phyloP scores from a whole-genome alignment of 2,797 vertebrate species.

The Phalanger gymnotis region DNA sequence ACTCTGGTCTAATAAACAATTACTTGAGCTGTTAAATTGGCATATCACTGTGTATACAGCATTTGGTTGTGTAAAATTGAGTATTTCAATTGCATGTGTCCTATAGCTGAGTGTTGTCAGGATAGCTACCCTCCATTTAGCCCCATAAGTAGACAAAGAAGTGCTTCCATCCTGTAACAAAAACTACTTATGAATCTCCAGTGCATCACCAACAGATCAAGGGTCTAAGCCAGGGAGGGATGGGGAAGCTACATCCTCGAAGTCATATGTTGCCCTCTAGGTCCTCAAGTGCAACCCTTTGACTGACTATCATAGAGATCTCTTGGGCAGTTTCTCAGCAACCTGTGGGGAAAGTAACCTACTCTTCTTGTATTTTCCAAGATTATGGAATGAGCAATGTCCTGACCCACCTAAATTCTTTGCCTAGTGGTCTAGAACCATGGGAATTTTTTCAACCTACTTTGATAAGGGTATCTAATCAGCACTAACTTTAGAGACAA shows the following conservation, averaged over 20 bases:
- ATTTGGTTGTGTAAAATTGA: not conserved
- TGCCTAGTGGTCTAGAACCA: not conserved
- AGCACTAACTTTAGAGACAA: not conserved
- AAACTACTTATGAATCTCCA: not conserved
- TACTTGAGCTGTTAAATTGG: not conserved
- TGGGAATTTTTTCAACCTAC: slow-evolving; percentile 10
- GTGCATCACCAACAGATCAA: slow-evolving; percentile 8
- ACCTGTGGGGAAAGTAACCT: not conserved
- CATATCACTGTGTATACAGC: slow-evolving; percentile 7
- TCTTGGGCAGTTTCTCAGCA: not conserved
- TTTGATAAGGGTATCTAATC: not conserved
- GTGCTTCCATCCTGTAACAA: no score
- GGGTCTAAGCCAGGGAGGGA: no score
- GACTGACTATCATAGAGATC: not conserved
- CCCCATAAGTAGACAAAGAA: not conserved
- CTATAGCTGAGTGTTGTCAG: not conserved
- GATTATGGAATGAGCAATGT: not conserved
- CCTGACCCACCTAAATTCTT: slow-evolving; percentile 27
- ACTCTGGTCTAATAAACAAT: slow-evolving; percentile 19
- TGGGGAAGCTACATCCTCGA: no score
- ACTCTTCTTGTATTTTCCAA: not conserved
- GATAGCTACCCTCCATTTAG: not conserved
- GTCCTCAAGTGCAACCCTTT: no score
- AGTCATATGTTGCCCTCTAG: no score
- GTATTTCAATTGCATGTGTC: not conserved